Evolutionary conservation across 2,113 vertebrate genomes (phyloP).

Genomic region (Oryzias javanicus): DNA sequence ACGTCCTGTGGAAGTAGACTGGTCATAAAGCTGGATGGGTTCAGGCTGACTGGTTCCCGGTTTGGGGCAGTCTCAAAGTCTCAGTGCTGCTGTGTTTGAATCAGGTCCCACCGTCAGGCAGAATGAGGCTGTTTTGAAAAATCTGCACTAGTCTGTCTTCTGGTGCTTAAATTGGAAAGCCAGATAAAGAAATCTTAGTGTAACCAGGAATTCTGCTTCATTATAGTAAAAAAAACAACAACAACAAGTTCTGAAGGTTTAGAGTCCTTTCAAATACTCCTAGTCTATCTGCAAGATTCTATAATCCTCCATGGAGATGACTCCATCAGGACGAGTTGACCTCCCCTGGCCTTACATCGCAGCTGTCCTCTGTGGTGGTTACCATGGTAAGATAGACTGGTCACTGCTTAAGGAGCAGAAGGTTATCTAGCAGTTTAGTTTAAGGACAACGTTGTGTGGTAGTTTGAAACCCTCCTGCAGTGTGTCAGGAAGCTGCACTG

Average conservation of each 20-base stretch:
- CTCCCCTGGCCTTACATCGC: constrained; percentile 42
- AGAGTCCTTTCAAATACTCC: neutral
- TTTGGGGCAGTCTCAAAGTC: constrained; percentile 15
- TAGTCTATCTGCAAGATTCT: constrained; percentile 2
- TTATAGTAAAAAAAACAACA: neutral
- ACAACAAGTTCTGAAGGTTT: neutral
- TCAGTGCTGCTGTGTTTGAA: neutral
- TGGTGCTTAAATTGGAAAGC: neutral
- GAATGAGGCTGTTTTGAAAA: constrained; percentile 25
- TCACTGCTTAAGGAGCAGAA: constrained; percentile 54
- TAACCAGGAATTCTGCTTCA: neutral
- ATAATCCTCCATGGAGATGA: constrained; percentile 18
- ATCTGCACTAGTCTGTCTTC: neutral
- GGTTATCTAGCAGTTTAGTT: neutral
- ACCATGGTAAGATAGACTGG: constrained; percentile 60
- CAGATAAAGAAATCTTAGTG: neutral
- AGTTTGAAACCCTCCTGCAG: no score
- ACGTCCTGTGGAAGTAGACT: constrained; percentile 14
- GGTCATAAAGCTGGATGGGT: constrained; percentile 37
- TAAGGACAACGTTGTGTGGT: no score
- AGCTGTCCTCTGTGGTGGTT: constrained; percentile 58
- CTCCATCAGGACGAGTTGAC: constrained; percentile 5
- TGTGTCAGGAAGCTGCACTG: no score
- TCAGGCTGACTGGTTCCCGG: constrained; percentile 12
- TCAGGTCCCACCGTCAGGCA: constrained; percentile 18